Evolutionary conservation across 2,888 invertebrate species (phyloP), one percentile per base, ranked within the genome.

Genomic region (Spicauda simplicius): DNA sequence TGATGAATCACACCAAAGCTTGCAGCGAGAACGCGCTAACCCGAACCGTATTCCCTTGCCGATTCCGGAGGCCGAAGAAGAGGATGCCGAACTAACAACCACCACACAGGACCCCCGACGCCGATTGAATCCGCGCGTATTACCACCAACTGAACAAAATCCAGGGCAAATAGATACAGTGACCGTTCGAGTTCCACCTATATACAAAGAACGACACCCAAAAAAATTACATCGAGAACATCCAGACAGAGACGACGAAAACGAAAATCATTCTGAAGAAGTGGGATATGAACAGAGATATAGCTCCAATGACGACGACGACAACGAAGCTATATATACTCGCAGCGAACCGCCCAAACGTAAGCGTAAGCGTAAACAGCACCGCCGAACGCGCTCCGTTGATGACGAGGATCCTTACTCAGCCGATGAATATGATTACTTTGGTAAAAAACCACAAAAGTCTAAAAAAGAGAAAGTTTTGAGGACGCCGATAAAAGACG

Each of bases 141-240:
- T 93, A 25, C 93, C 93, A 1, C 93, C 93, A 2, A 93, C 93
- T 0, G 93, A 93, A 70, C 90, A 93, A 25, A 88, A 93, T 64
- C 93, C 93, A 0, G 87, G 87, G 19, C 88, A 93, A 74, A 93
- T 93, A 33, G 93, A 93, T 71, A 93, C 93, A 0, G 89, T 93
- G 6, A 93, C 93, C 0, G 93, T 93, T 18, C 83, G 93, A 53
- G 93, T 93, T 56, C 93, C 93, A 1, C 93, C 93, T 0, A 93
- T 93, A 64, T 91, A 93, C 74, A 84, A 79, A 69, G 92, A 89
- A 70, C 91, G 88, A 69, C 85, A 84, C 6, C 93, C 93, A 12
- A 88, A 85, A 59, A 93, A 93, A 73, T 77, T 91, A 14, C 87
- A 93, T 68, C 86, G 92, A 0, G 86, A 80, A 16, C 77, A 76